These are phyloP conservation scores for Spodoptera exigua DNA, from an alignment of 2,888 invertebrate genomes.

Conservation along the genomic window DNA sequence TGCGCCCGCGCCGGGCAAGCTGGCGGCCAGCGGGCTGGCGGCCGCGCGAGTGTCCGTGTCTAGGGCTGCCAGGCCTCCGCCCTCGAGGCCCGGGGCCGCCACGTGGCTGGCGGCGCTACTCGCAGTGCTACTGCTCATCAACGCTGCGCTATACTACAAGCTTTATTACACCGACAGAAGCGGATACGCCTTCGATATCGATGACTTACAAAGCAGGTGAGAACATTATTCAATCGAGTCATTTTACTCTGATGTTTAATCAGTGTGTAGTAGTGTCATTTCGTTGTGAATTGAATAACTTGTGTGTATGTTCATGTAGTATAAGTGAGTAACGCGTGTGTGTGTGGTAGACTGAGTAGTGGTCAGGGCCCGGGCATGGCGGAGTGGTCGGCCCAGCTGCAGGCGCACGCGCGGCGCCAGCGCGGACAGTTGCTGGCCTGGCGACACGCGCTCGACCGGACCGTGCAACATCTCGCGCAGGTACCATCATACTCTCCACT, in stretches of 20 bases:
- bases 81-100: conserved; percentile 41
- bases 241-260: no score
- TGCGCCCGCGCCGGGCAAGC: conserved; percentile 29
- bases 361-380: conserved; percentile 92
- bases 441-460: conserved; percentile 93
- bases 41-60: conserved; percentile 14
- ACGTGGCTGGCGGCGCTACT: conserved; percentile 90
- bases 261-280: no score
- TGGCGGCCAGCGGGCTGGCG: conserved; percentile 19
- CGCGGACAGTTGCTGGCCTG: conserved; percentile 95
- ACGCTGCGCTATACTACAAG: conserved; percentile 95
- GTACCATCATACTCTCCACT: conserved; percentile 75
- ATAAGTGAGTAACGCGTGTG: background rate
- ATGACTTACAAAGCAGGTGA: conserved; percentile 71
- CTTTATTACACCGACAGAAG: conserved; percentile 92
- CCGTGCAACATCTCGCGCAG: conserved; percentile 92
- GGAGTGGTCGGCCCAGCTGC: conserved; percentile 94
- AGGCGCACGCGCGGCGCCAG: conserved; percentile 94
- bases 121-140: conserved; percentile 87
- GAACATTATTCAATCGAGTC: no score
- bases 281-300: no score
- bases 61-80: conserved; percentile 52
- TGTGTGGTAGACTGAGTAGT: conserved; percentile 62
- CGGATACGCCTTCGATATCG: conserved; percentile 50
- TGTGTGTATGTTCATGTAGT: no score